Conservation (phyloP, 2,797 vertebrate species). For the Muscicapa comitata region DNA sequence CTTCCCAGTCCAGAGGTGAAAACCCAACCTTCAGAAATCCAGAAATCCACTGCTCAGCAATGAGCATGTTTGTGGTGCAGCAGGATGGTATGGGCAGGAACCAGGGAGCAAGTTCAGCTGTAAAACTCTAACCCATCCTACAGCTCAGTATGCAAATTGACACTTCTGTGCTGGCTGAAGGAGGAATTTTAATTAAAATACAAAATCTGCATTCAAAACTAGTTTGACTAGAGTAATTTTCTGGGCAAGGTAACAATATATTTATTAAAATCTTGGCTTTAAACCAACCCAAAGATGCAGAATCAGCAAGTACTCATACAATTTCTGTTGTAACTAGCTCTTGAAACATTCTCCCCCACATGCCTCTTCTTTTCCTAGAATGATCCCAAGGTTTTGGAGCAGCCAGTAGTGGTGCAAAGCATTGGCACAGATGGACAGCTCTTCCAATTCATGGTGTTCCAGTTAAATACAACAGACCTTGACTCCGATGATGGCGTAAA, state of each 20-base stretch:
- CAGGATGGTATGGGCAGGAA: not conserved
- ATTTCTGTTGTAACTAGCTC: not conserved
- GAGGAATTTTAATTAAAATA: slow-evolving; percentile 61
- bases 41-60: not conserved
- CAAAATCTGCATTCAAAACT: slow-evolving; percentile 60
- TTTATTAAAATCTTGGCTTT: slow-evolving; percentile 54
- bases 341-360: not conserved
- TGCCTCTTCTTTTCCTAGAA: slow-evolving; percentile 64
- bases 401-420: slow-evolving; percentile 86
- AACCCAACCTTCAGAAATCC: not conserved
- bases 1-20: not conserved
- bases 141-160: slow-evolving; percentile 46
- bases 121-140: not conserved
- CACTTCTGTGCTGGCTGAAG: slow-evolving; percentile 21
- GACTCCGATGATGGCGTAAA: slow-evolving; percentile 81
- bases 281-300: slow-evolving; percentile 26
- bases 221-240: slow-evolving; percentile 64
- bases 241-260: slow-evolving; percentile 61
- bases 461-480: slow-evolving; percentile 92
- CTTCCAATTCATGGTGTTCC: slow-evolving; percentile 91
- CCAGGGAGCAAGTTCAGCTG: not conserved
- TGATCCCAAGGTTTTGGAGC: slow-evolving; percentile 77
- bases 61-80: fast-evolving
- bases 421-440: slow-evolving; percentile 86
- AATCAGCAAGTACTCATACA: slow-evolving; percentile 28